These are phyloP conservation scores for Caracal caracal DNA, from an alignment of 2,113 vertebrate species.

Conservation along the genomic window DNA sequence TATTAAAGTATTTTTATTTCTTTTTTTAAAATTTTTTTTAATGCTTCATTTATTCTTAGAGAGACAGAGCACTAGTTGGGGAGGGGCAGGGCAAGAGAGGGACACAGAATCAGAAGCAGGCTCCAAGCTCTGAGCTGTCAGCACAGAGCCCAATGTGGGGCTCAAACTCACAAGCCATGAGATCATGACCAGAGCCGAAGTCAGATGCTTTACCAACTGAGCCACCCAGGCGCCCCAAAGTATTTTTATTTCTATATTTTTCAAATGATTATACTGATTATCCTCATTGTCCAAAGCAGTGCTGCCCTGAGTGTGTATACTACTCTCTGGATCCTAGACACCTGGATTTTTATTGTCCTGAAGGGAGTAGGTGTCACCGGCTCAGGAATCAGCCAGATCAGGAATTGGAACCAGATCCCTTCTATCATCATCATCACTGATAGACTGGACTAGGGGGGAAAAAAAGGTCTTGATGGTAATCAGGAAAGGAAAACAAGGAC, in stretches of 20 bases:
- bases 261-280: not conserved
- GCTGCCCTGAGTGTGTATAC: not conserved
- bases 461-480: too few relatives aligned
- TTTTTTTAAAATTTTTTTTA: not conserved
- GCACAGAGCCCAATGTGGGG: too few relatives aligned
- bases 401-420: not conserved
- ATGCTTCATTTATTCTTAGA: too few relatives aligned
- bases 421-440: not conserved
- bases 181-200: too few relatives aligned
- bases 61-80: too few relatives aligned
- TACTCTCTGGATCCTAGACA: not conserved
- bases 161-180: too few relatives aligned
- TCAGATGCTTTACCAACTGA: too few relatives aligned
- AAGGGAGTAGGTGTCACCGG: not conserved
- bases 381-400: not conserved
- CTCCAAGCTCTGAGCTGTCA: too few relatives aligned
- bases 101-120: too few relatives aligned
- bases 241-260: slow-evolving; percentile 19
- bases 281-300: not conserved
- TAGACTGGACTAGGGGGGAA: not conserved
- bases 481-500: not conserved
- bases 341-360: not conserved
- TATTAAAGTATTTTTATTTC: not conserved
- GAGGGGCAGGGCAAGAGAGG: too few relatives aligned
- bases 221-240: too few relatives aligned